Evolutionary conservation across 2,888 invertebrate genomes (phyloP), one percentile per base, ranked within the genome.

Genomic region (Vannuccia rotundouncinata): DNA sequence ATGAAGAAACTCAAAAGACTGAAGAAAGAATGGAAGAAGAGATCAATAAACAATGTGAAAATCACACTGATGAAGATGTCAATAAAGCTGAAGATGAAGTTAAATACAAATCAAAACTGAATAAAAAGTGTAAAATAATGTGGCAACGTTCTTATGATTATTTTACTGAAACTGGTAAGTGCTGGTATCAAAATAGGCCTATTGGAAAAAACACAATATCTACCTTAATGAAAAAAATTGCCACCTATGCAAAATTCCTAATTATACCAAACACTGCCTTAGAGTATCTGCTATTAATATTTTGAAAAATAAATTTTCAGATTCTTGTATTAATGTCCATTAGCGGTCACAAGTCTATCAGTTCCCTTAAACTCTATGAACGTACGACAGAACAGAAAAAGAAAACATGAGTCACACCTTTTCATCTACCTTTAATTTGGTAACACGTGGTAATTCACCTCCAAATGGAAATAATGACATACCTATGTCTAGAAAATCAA

Each of bases 311-410:
- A n/a, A n/a, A n/a, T n/a, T n/a, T n/a, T n/a, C n/a, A n/a, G n/a
- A n/a, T n/a, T n/a, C n/a, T n/a, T n/a, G n/a, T 13, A 13, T 59
- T 59, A 59, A 59, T 59, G 59, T 59, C 59, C 13, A 59, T 59
- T 59, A 13, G 13, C 13, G 59, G 59, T 13, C 59, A 13, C 59
- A 59, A 13, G n/a, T 59, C 59, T 59, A n/a, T n/a, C n/a, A 13
- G 13, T n/a, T 59, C 59, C n/a, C n/a, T 59, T 13, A 59, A 59
- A 59, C 59, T 59, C 13, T 59, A 59, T n/a, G 74, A 73, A 27
- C 74, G 74, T 73, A 27, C 74, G n/a, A 73, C 74, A 73, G 74
- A 73, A 73, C 74, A 73, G 74, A 73, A 27, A 27, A 73, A 73
- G 74, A 73, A 73, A 73, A 73, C 27, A 73, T 73, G 27, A 73